phyloP scores from a whole-genome alignment of 64 coral and sea anemone genomes.

The Stylophora pistillata region DNA sequence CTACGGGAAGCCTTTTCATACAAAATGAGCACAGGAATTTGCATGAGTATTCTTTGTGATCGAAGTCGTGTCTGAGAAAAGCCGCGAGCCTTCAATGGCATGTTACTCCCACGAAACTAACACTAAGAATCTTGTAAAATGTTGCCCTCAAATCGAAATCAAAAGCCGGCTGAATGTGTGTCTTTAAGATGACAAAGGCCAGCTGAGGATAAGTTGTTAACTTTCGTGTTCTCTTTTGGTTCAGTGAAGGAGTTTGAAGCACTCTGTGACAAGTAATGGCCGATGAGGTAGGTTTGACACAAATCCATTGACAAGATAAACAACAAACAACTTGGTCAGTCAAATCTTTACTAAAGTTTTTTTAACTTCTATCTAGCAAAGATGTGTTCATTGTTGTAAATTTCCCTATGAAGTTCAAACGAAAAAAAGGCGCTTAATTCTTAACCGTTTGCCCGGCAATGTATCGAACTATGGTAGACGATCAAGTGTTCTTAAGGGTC shows the following conservation, averaged over 20 bases:
- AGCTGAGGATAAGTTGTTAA: neutral
- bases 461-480: neutral
- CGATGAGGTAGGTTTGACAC: slow-evolving; percentile 16
- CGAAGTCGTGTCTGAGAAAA: neutral
- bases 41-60: slow-evolving; percentile 7
- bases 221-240: neutral
- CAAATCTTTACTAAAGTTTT: neutral
- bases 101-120: neutral
- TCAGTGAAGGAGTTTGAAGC: slow-evolving; percentile 12
- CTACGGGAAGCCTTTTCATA: neutral
- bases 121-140: neutral
- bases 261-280: neutral
- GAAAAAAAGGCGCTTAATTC: neutral
- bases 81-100: neutral
- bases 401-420: neutral
- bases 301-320: neutral
- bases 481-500: neutral
- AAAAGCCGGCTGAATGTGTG: neutral
- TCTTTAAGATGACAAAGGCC: neutral
- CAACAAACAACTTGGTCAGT: neutral
- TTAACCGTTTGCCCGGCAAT: neutral
- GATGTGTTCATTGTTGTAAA: neutral
- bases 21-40: slow-evolving; percentile 31
- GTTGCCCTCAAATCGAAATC: neutral
- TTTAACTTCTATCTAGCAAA: neutral